These are phyloP conservation scores for Drosophila borealis DNA, from an alignment of 2,888 invertebrate genomes.

Conservation along the genomic window DNA sequence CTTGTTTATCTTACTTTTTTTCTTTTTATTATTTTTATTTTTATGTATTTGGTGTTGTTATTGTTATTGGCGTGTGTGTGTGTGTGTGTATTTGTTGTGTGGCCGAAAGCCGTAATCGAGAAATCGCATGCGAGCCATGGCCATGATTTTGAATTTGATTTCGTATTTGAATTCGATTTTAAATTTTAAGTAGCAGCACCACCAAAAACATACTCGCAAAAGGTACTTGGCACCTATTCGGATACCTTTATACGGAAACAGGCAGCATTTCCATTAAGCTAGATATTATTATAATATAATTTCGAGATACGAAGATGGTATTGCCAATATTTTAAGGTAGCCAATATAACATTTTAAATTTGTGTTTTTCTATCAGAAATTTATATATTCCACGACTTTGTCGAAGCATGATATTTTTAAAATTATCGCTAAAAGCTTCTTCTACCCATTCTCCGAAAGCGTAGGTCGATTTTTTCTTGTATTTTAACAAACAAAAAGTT, in stretches of 20 bases:
- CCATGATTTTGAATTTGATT: slow-evolving; percentile 75
- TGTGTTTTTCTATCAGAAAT: neutral
- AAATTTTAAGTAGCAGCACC: slow-evolving; percentile 55
- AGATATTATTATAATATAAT: neutral
- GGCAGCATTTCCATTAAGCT: slow-evolving; percentile 22
- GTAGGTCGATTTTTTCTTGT: too few species aligned
- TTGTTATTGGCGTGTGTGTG: slow-evolving; percentile 37
- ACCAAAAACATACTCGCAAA: slow-evolving; percentile 34
- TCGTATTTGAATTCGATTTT: slow-evolving; percentile 53
- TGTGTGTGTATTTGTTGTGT: slow-evolving; percentile 24
- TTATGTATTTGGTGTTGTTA: slow-evolving; percentile 23
- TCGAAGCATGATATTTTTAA: too few species aligned
- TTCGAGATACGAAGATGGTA: neutral
- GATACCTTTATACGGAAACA: slow-evolving; percentile 32
- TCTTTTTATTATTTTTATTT: slow-evolving; percentile 28
- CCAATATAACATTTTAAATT: neutral
- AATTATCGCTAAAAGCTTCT: too few species aligned
- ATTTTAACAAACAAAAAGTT: too few species aligned
- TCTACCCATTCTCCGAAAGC: too few species aligned
- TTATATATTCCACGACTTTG: neutral
- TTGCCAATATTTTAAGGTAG: slow-evolving; percentile 1
- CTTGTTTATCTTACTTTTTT: slow-evolving; percentile 67
- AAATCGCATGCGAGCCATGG: slow-evolving; percentile 78
- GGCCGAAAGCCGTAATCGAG: slow-evolving; percentile 67
- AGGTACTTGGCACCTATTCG: slow-evolving; percentile 52